phyloP scores from a whole-genome alignment of 2,888 invertebrate genomes.

The Zygothrica quintamaculata region DNA sequence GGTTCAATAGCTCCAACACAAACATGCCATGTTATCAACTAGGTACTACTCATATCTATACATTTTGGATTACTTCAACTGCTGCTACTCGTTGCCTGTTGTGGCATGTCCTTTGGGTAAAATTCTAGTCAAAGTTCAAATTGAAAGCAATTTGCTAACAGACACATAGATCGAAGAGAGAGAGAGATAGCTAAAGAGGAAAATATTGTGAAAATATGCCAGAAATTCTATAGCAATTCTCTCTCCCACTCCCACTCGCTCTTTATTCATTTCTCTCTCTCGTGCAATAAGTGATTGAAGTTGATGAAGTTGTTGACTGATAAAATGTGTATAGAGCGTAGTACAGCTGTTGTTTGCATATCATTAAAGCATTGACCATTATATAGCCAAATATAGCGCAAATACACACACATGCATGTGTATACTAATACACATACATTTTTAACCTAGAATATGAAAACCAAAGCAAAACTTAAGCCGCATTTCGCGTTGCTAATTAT shows the following conservation, averaged over 20 bases:
- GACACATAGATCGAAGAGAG: not conserved
- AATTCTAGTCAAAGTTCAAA: slow-evolving; percentile 8
- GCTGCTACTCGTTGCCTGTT: slow-evolving; percentile 7
- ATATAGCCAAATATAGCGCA: too few relatives aligned
- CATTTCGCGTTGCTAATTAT: slow-evolving; percentile 65
- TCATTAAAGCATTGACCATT: slow-evolving; percentile 61
- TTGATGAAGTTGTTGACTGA: slow-evolving; percentile 10
- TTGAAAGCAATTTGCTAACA: slow-evolving; percentile 3
- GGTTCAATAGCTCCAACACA: slow-evolving; percentile 15
- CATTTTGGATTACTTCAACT: slow-evolving; percentile 2
- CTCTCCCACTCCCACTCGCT: too few relatives aligned
- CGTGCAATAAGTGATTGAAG: too few relatives aligned
- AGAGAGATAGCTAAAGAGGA: not conserved
- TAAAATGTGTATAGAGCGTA: slow-evolving; percentile 9
- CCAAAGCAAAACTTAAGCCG: slow-evolving; percentile 36
- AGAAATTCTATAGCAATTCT: slow-evolving; percentile 45
- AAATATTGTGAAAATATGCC: slow-evolving; percentile 3
- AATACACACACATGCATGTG: not conserved
- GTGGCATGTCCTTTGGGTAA: slow-evolving; percentile 11
- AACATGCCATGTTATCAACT: slow-evolving; percentile 33
- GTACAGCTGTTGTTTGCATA: slow-evolving; percentile 40
- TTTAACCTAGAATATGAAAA: slow-evolving; percentile 13
- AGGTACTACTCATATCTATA: slow-evolving; percentile 24
- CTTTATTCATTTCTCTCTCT: too few relatives aligned
- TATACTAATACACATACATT: slow-evolving; percentile 1